Conservation (phyloP, 2,113 vertebrate genomes). For the Limnothrissa miodon region DNA sequence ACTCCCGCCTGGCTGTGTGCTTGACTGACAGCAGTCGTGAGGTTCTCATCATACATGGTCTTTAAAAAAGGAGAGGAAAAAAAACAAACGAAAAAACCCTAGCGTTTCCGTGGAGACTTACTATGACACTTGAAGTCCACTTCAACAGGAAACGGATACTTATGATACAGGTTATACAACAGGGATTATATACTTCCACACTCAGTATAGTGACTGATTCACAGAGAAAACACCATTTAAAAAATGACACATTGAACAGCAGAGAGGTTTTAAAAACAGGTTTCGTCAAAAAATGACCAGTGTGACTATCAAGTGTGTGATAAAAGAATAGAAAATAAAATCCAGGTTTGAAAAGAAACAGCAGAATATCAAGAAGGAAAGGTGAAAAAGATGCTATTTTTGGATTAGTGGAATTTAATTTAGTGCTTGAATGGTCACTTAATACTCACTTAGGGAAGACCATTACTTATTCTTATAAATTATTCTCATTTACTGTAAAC, state of each 20-base stretch:
- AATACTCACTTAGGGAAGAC: not conserved
- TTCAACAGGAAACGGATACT: slow-evolving; percentile 9
- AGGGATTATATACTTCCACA: slow-evolving; percentile 10
- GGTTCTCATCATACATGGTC: slow-evolving; percentile 19
- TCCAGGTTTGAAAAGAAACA: not conserved
- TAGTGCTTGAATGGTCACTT: not conserved
- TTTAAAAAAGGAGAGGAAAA: not conserved
- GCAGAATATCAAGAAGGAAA: not conserved
- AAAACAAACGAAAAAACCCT: not conserved
- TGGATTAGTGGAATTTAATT: not conserved
- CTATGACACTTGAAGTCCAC: slow-evolving; percentile 10
- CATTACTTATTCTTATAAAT: not conserved
- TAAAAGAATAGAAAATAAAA: not conserved
- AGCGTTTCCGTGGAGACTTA: not conserved
- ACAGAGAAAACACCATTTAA: not conserved
- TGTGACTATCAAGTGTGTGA: slow-evolving; percentile 4
- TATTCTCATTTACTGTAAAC: not conserved
- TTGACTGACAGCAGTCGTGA: slow-evolving; percentile 46
- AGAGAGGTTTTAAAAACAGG: not conserved
- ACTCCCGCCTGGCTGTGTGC: slow-evolving; percentile 31
- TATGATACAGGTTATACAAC: slow-evolving; percentile 6
- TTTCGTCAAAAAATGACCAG: not conserved
- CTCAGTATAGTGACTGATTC: slow-evolving; percentile 18
- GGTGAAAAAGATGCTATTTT: not conserved
- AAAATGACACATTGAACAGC: not conserved